Evolutionary conservation across 1,140 invertebrate species (phyloP).

Genomic region (Piezodorus guildinii): DNA sequence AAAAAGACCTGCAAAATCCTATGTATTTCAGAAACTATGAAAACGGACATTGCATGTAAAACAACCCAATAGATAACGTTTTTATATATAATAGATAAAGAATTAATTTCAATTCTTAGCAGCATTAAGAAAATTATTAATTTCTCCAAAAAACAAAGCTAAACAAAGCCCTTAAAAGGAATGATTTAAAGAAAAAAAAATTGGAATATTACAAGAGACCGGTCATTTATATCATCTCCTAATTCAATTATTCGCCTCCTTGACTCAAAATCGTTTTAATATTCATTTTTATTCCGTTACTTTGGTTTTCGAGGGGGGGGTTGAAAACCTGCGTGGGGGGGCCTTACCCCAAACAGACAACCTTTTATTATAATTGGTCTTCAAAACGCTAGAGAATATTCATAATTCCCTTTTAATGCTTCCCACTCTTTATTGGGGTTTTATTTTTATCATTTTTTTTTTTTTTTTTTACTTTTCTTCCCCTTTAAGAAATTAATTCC

Average conservation of each 20-base stretch:
- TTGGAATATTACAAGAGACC: background rate
- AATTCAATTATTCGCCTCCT: conserved; percentile 11
- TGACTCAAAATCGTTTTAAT: conserved; percentile 5
- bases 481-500: no score
- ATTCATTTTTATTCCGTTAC: conserved; percentile 9
- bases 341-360: background rate
- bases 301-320: background rate
- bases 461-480: background rate
- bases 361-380: conserved; percentile 12
- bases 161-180: background rate
- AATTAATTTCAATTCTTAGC: no score
- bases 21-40: no score
- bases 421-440: background rate
- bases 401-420: background rate
- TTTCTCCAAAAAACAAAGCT: no score
- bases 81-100: no score
- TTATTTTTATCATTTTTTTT: no score
- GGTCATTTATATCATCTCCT: conserved; percentile 12
- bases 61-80: no score
- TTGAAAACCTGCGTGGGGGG: no score
- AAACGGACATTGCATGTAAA: no score
- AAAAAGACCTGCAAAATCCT: no score
- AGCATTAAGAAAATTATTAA: no score
- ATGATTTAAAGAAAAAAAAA: background rate
- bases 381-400: conserved; percentile 7